Evolutionary conservation across 2,888 invertebrate genomes (phyloP).

Genomic region (Cephus rjabovi): DNA sequence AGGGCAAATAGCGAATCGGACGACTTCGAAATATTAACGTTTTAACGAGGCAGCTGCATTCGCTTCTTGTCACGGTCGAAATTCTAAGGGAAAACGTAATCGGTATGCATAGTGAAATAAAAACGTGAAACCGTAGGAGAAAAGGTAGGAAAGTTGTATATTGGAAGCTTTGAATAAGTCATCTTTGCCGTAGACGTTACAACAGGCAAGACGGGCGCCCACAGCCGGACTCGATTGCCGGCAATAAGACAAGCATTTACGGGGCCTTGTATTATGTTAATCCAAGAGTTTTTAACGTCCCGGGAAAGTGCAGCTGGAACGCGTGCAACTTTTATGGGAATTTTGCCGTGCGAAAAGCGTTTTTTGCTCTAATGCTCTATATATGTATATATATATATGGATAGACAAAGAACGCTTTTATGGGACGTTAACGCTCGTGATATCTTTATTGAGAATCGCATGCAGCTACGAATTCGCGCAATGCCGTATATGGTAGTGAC

Average conservation of each 20-base stretch:
- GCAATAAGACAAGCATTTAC: slow-evolving; percentile 32
- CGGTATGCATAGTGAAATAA: not conserved
- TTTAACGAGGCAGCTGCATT: slow-evolving; percentile 31
- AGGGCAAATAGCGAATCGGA: not conserved
- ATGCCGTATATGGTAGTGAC: not conserved
- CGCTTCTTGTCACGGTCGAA: slow-evolving; percentile 16
- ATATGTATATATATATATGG: slow-evolving; percentile 6
- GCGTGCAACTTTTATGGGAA: slow-evolving; percentile 27
- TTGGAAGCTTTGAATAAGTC: slow-evolving; percentile 22
- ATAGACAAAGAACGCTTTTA: slow-evolving; percentile 21
- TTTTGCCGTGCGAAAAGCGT: slow-evolving; percentile 24
- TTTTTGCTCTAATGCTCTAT: slow-evolving; percentile 25
- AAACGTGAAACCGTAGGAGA: not conserved
- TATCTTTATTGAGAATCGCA: slow-evolving; percentile 37
- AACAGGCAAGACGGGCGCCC: slow-evolving; percentile 3
- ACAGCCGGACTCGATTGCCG: slow-evolving; percentile 19
- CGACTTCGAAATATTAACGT: slow-evolving; percentile 35
- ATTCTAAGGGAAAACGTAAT: not conserved
- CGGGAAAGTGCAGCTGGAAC: slow-evolving; percentile 19
- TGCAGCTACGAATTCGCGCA: slow-evolving; percentile 22
- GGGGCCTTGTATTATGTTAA: slow-evolving; percentile 33
- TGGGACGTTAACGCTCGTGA: slow-evolving; percentile 33
- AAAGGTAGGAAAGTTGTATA: not conserved
- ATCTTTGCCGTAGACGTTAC: slow-evolving; percentile 29
- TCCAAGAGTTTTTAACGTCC: slow-evolving; percentile 18